phyloP scores from a whole-genome alignment of 2,113 vertebrate genomes.

The Corvus cornix region DNA sequence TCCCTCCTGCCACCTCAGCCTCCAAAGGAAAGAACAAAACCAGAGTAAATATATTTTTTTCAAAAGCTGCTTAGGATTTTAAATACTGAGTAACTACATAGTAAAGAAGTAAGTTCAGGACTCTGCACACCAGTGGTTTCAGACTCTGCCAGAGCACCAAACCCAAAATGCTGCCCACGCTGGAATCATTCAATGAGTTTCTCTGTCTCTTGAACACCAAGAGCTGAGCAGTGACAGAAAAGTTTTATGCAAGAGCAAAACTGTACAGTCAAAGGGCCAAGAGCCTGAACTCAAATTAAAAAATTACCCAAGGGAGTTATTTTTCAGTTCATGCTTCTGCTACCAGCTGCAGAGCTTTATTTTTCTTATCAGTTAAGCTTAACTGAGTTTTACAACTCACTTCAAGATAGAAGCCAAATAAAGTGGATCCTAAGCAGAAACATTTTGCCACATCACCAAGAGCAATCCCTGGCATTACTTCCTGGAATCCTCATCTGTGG shows the following conservation, averaged over 20 bases:
- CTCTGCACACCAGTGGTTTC: not conserved
- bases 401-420: not conserved
- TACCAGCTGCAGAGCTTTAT: not conserved
- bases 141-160: not conserved
- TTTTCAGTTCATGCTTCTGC: not conserved
- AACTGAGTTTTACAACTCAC: not conserved
- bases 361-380: not conserved
- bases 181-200: not conserved
- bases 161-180: not conserved
- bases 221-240: not conserved
- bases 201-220: not conserved
- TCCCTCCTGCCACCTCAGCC: not conserved
- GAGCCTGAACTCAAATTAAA: not conserved
- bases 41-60: not conserved
- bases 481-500: conserved; percentile 30
- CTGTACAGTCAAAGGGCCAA: not conserved
- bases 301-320: not conserved
- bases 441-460: conserved; percentile 33
- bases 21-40: not conserved
- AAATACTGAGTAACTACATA: not conserved
- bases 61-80: not conserved
- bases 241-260: not conserved
- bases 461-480: not conserved
- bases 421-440: not conserved
- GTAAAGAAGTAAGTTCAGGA: not conserved